Evolutionary conservation across 1,140 invertebrate species (phyloP).

Genomic region (Penaeus vannamei): DNA sequence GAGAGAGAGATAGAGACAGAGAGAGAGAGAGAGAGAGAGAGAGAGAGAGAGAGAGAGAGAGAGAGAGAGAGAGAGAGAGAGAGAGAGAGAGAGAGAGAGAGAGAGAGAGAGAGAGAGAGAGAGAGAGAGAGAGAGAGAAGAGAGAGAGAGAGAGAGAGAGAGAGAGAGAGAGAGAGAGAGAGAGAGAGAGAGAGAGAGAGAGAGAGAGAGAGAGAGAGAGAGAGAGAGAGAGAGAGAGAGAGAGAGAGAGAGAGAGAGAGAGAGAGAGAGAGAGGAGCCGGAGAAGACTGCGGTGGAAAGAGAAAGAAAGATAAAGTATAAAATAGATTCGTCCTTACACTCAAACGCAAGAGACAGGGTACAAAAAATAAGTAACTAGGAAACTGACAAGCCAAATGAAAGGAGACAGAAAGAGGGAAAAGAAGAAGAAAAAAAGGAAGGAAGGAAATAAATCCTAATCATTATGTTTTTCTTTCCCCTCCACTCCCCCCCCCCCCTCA

Average conservation of each 20-base stretch:
- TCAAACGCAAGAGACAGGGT: neutral
- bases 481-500: neutral
- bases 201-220: conserved; percentile 6
- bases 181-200: conserved; percentile 1
- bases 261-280: neutral
- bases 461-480: neutral
- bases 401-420: neutral
- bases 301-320: neutral
- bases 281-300: neutral
- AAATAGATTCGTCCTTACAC: neutral
- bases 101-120: neutral
- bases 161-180: conserved; percentile 3
- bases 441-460: neutral
- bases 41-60: neutral
- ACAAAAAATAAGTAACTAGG: neutral
- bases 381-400: neutral
- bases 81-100: conserved; percentile 31
- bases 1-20: neutral
- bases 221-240: too few species aligned
- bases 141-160: neutral
- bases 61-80: neutral
- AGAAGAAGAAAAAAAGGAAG: conserved; percentile 4
- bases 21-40: neutral
- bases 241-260: neutral
- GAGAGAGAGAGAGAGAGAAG: neutral